These are phyloP conservation scores for Lamellibrachia satsuma DNA, from an alignment of 2,888 invertebrate genomes.

Conservation along the genomic window DNA sequence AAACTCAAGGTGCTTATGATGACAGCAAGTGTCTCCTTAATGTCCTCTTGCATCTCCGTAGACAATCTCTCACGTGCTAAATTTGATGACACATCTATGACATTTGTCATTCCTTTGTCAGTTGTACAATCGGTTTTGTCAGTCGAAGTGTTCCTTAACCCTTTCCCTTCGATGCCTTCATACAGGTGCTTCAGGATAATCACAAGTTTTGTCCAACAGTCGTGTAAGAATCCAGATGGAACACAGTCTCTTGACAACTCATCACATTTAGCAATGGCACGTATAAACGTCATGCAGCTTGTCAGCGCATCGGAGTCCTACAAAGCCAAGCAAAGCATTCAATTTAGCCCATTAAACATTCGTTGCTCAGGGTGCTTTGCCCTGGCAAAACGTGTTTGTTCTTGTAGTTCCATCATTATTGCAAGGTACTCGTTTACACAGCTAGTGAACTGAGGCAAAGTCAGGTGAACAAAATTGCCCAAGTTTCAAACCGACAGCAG, in stretches of 20 bases:
- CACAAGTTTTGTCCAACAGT: not conserved
- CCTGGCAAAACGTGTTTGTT: too few relatives aligned
- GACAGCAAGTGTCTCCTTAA: not conserved
- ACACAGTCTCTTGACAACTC: not conserved
- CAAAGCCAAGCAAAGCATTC: not conserved
- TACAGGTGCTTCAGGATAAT: not conserved
- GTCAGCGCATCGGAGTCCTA: not conserved
- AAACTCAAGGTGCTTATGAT: not conserved
- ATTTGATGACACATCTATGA: too few relatives aligned
- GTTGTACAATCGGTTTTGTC: not conserved
- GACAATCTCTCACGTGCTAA: not conserved
- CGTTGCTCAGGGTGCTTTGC: too few relatives aligned
- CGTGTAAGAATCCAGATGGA: not conserved
- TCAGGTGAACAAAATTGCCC: too few relatives aligned
- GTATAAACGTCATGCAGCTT: not conserved
- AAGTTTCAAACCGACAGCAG: too few relatives aligned
- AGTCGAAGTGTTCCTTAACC: not conserved
- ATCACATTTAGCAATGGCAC: not conserved
- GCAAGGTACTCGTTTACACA: too few relatives aligned
- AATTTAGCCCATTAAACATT: too few relatives aligned
- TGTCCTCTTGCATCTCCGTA: not conserved
- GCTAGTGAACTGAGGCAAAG: too few relatives aligned
- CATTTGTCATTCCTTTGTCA: too few relatives aligned
- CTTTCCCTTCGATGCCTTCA: not conserved
- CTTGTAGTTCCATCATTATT: too few relatives aligned